Evolutionary conservation across 2,888 invertebrate genomes (phyloP).

Genomic region (Heliconius erato): DNA sequence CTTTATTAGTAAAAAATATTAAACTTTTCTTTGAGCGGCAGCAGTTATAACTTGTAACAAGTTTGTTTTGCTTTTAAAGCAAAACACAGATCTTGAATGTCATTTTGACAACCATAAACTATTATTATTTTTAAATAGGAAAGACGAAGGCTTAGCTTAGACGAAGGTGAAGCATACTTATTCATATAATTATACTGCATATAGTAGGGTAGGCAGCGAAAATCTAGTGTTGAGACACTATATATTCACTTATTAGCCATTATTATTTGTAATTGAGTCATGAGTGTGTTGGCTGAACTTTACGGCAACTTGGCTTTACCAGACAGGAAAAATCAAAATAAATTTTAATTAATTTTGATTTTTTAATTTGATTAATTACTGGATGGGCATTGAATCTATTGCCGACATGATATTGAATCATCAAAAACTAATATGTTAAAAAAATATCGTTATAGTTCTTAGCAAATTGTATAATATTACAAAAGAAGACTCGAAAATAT

Average conservation of each 20-base stretch:
- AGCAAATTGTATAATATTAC: too few relatives aligned
- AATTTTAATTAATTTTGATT: too few relatives aligned
- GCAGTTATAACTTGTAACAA: background rate
- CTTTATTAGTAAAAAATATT: background rate
- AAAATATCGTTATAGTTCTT: too few relatives aligned
- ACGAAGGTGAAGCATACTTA: background rate
- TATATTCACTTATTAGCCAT: background rate
- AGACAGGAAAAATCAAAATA: too few relatives aligned
- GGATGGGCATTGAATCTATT: too few relatives aligned
- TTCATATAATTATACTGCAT: background rate
- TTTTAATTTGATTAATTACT: too few relatives aligned
- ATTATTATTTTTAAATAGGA: background rate
- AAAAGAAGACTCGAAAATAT: too few relatives aligned
- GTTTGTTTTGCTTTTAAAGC: slow-evolving; percentile 28
- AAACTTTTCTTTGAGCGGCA: background rate
- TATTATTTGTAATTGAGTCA: too few relatives aligned
- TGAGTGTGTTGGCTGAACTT: too few relatives aligned
- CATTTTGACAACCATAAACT: slow-evolving; percentile 19
- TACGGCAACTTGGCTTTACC: too few relatives aligned
- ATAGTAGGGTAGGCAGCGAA: background rate
- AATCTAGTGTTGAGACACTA: background rate
- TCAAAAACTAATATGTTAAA: too few relatives aligned
- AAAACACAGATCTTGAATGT: background rate
- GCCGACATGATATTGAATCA: too few relatives aligned
- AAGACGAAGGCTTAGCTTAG: background rate